Conservation (phyloP, 2,888 invertebrate genomes). For the Drosophila imparisetae region DNA sequence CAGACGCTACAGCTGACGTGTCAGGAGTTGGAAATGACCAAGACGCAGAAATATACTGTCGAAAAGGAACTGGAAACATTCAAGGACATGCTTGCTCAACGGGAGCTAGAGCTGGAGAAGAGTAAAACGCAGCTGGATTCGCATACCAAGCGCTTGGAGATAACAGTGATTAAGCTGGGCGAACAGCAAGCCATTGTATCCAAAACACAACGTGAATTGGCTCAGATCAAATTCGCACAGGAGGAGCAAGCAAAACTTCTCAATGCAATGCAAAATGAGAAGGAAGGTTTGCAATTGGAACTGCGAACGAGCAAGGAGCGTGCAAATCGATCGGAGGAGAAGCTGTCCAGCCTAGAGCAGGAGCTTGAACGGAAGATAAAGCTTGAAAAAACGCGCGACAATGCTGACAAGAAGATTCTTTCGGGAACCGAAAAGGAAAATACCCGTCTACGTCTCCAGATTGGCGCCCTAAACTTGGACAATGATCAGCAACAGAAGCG, state of each 20-base stretch:
- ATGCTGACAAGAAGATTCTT: slow-evolving; percentile 13
- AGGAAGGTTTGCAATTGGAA: slow-evolving; percentile 15
- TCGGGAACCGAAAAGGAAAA: slow-evolving; percentile 60
- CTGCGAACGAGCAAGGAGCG: slow-evolving; percentile 21
- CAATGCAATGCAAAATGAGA: slow-evolving; percentile 19
- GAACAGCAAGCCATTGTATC: slow-evolving; percentile 31
- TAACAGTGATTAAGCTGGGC: slow-evolving; percentile 26
- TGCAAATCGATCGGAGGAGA: slow-evolving; percentile 17
- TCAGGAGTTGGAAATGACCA: too few species aligned
- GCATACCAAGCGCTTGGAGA: slow-evolving; percentile 34
- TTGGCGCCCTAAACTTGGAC: slow-evolving; percentile 72
- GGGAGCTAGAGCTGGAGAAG: slow-evolving; percentile 19
- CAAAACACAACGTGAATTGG: slow-evolving; percentile 29
- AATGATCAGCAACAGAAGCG: slow-evolving; percentile 31
- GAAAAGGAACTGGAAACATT: slow-evolving; percentile 9
- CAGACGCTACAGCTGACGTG: background rate
- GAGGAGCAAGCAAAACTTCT: slow-evolving; percentile 24
- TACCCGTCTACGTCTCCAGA: slow-evolving; percentile 68
- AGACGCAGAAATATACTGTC: background rate
- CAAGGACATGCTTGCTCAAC: background rate
- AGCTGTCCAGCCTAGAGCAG: slow-evolving; percentile 14
- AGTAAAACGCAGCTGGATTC: slow-evolving; percentile 20
- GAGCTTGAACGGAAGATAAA: slow-evolving; percentile 57
- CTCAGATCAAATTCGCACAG: slow-evolving; percentile 8
- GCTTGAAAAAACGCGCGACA: slow-evolving; percentile 66